Evolutionary conservation across 2,113 vertebrate genomes (phyloP).

Genomic region (Peromyscus californicus): DNA sequence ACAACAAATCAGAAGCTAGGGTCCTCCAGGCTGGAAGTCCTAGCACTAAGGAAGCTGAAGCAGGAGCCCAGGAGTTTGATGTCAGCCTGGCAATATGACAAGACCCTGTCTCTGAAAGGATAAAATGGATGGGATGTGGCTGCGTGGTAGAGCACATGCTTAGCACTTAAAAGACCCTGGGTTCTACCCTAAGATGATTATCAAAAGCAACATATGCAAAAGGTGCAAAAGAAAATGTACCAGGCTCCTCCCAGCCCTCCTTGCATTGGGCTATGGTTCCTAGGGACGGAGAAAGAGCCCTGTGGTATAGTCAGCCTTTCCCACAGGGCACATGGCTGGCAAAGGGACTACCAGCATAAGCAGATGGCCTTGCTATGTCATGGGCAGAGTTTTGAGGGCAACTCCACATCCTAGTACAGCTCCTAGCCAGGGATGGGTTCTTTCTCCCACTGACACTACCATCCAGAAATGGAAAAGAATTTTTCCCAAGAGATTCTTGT

Average conservation of each 20-base stretch:
- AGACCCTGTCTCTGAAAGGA: neutral
- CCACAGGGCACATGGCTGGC: neutral
- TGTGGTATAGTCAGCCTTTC: neutral
- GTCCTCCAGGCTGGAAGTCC: neutral
- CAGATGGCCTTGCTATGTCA: neutral
- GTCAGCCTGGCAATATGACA: neutral
- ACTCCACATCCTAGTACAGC: neutral
- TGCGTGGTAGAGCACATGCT: neutral
- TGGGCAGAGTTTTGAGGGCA: neutral
- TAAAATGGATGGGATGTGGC: neutral
- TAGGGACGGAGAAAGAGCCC: neutral
- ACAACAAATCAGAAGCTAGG: neutral
- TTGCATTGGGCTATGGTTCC: neutral
- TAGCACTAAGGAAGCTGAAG: neutral
- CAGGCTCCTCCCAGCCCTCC: neutral
- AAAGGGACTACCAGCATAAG: neutral
- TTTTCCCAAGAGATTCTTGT: neutral
- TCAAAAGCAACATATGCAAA: neutral
- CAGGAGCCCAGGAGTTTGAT: neutral
- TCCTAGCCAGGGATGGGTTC: neutral
- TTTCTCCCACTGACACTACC: neutral
- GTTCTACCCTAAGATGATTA: neutral
- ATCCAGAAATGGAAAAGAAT: neutral
- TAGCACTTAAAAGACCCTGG: neutral
- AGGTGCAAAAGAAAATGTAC: neutral